phyloP scores from a whole-genome alignment of 2,888 invertebrate genomes.

The Craniophora ligustri region DNA sequence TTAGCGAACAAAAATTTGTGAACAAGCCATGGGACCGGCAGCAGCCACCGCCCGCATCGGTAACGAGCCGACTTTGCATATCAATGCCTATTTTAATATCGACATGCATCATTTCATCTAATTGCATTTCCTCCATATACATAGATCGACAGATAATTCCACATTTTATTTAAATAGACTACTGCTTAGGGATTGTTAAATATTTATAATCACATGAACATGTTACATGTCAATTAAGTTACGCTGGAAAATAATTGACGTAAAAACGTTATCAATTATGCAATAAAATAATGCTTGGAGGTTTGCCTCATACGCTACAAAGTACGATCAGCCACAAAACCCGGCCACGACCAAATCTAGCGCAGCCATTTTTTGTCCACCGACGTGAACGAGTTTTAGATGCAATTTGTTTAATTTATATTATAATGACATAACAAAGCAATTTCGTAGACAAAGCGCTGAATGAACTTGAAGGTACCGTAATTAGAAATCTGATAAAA shows the following conservation, averaged over 20 bases:
- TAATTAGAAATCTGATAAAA: constrained; percentile 71
- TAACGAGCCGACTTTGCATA: constrained; percentile 83
- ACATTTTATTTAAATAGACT: constrained; percentile 53
- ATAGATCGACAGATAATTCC: constrained; percentile 61
- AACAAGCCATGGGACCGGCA: constrained; percentile 78
- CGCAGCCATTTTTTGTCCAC: constrained; percentile 61
- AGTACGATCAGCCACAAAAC: constrained; percentile 59
- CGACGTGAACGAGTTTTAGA: constrained; percentile 51
- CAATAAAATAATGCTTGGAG: constrained; percentile 76
- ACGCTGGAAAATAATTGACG: constrained; percentile 79
- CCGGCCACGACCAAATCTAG: constrained; percentile 65
- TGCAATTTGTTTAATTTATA: constrained; percentile 64
- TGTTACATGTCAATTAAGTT: constrained; percentile 82
- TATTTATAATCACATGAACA: constrained; percentile 75
- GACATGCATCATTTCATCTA: constrained; percentile 87
- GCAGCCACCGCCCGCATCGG: constrained; percentile 74
- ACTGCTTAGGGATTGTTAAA: constrained; percentile 62
- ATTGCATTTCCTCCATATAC: constrained; percentile 84
- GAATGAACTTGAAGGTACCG: constrained; percentile 60
- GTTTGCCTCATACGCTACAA: constrained; percentile 70
- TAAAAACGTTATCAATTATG: constrained; percentile 76
- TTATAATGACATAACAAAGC: constrained; percentile 65
- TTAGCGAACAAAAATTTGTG: constrained; percentile 82
- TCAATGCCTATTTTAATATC: constrained; percentile 85
- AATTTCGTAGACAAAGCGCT: constrained; percentile 51